These are phyloP conservation scores for Epirrita christyi DNA, from an alignment of 2,888 invertebrate genomes.

Conservation along the genomic window DNA sequence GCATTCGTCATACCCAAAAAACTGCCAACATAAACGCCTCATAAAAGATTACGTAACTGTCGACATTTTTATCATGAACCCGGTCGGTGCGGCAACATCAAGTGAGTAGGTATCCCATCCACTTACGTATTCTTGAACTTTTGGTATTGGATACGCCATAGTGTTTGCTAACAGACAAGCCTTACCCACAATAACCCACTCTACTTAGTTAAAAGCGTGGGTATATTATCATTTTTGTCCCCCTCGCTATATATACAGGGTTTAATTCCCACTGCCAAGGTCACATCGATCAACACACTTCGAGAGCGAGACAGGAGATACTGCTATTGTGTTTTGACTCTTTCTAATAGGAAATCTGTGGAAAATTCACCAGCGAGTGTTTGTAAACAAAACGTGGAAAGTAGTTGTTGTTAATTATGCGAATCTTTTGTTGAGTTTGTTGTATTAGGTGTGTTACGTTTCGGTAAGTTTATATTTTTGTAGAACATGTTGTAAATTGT, in stretches of 20 bases:
- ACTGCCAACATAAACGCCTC: not conserved
- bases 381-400: slow-evolving; percentile 35
- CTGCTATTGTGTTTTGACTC: slow-evolving; percentile 38
- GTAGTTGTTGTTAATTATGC: not conserved
- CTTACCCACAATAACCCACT: not conserved
- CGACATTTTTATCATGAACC: not conserved
- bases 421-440: not conserved
- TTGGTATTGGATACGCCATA: not conserved
- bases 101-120: not conserved
- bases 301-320: slow-evolving; percentile 48
- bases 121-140: not conserved
- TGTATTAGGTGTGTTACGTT: not conserved
- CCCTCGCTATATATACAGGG: no score
- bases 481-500: not conserved
- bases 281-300: slow-evolving; percentile 69
- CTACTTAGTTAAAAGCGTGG: no score
- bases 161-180: not conserved
- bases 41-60: not conserved
- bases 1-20: not conserved
- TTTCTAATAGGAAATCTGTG: slow-evolving; percentile 41
- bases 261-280: slow-evolving; percentile 71
- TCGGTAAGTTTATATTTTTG: not conserved
- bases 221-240: slow-evolving; percentile 13
- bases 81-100: not conserved
- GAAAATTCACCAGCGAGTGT: slow-evolving; percentile 26